A percentile compares a stretch with the other conserved stretches of the same genome.
phyloP scores from a whole-genome alignment of 2,113 vertebrate species.

The Xenopus laevis region DNA sequence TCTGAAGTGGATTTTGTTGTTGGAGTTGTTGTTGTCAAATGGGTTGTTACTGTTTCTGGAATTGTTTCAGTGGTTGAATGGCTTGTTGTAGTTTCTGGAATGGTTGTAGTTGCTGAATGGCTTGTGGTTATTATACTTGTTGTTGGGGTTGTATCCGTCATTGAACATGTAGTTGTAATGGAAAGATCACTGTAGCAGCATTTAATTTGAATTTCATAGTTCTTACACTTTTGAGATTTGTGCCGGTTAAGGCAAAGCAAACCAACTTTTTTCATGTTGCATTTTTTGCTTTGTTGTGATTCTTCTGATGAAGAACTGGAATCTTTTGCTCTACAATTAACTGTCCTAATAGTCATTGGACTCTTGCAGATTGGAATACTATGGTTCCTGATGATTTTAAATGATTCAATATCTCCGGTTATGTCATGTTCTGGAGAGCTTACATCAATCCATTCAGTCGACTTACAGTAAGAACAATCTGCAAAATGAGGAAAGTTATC shows the following conservation, averaged over 20 bases:
- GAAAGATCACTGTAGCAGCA: background rate
- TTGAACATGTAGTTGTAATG: too few species aligned
- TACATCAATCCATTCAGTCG: conserved; percentile 65
- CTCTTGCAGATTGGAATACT: conserved; percentile 58
- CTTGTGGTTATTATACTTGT: background rate
- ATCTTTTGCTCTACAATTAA: conserved; percentile 62
- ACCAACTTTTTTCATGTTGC: conserved; percentile 51
- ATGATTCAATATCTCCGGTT: conserved; percentile 64
- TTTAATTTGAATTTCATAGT: conserved; percentile 24
- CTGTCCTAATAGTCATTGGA: conserved; percentile 42
- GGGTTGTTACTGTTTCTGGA: too few species aligned
- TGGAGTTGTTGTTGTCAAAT: too few species aligned
- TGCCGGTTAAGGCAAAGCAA: conserved; percentile 59
- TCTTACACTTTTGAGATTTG: background rate
- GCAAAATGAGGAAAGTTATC: background rate
- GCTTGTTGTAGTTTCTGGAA: background rate
- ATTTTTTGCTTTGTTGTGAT: conserved; percentile 57
- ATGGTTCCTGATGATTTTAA: conserved; percentile 60
- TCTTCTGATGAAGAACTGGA: conserved; percentile 46
- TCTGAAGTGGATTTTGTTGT: too few species aligned
- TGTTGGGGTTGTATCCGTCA: too few species aligned
- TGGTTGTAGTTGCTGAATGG: too few species aligned
- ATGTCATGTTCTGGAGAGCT: conserved; percentile 49
- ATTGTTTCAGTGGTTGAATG: too few species aligned
- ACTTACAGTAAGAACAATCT: conserved; percentile 48